These are phyloP conservation scores for Tetrapedia diversipes DNA, from an alignment of 2,888 invertebrate species.

Conservation along the genomic window DNA sequence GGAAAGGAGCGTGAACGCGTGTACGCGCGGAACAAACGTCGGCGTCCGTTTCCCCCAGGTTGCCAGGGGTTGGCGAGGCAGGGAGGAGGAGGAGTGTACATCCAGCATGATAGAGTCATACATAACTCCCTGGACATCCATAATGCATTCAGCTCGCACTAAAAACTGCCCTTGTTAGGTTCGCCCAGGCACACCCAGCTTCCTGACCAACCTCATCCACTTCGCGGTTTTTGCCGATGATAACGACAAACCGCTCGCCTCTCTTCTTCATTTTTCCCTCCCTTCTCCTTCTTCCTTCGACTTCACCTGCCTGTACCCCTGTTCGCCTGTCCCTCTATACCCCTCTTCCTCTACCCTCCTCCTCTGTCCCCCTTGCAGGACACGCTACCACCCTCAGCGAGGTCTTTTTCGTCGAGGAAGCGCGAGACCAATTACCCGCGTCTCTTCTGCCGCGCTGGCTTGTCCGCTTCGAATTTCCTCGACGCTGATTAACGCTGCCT, in stretches of 20 bases:
- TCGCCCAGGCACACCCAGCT: slow-evolving; percentile 63
- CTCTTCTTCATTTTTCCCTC: slow-evolving; percentile 1
- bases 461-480: slow-evolving; percentile 35
- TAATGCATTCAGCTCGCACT: slow-evolving; percentile 78
- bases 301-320: too few species aligned
- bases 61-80: slow-evolving; percentile 19
- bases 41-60: too few species aligned
- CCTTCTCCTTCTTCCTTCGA: too few species aligned
- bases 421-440: slow-evolving; percentile 68
- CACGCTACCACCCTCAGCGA: background rate
- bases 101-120: slow-evolving; percentile 79
- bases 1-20: slow-evolving; percentile 33
- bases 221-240: slow-evolving; percentile 63
- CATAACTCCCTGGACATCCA: slow-evolving; percentile 80
- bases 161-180: slow-evolving; percentile 77
- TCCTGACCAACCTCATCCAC: slow-evolving; percentile 59
- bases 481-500: slow-evolving; percentile 23
- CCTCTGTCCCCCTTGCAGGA: background rate
- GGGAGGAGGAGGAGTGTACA: slow-evolving; percentile 34
- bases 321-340: too few species aligned
- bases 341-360: background rate
- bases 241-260: slow-evolving; percentile 64
- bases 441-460: background rate
- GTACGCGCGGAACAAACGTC: background rate
- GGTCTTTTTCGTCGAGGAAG: slow-evolving; percentile 45